Percentiles rank a stretch among this genome's conserved stretches.
Evolutionary conservation across 2,797 vertebrate genomes (phyloP).

Genomic region (Sorex maritimensis): DNA sequence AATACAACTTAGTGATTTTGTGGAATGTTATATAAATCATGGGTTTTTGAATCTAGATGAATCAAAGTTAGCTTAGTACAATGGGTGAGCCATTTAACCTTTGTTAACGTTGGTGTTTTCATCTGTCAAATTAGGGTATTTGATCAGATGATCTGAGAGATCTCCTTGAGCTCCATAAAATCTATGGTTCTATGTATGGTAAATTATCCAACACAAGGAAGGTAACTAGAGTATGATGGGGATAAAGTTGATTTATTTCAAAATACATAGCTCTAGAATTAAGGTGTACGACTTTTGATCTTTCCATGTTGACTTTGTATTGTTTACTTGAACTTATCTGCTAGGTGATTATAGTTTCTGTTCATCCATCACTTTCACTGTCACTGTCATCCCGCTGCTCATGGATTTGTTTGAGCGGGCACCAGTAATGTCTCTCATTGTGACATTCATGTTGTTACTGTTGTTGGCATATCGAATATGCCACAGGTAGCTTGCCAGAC

Average conservation of each 20-base stretch:
- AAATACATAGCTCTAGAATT: neutral
- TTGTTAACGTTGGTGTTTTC: constrained; percentile 34
- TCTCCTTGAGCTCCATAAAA: neutral
- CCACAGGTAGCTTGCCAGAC: too few relatives aligned
- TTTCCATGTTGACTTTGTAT: neutral
- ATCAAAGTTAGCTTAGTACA: constrained; percentile 7
- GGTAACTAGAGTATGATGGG: neutral
- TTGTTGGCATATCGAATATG: too few relatives aligned
- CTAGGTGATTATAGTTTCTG: neutral
- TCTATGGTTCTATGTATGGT: neutral
- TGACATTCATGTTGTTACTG: too few relatives aligned
- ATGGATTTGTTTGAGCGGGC: too few relatives aligned
- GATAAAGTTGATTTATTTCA: neutral
- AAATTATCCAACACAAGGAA: neutral
- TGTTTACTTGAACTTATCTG: neutral
- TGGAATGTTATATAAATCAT: constrained; percentile 14
- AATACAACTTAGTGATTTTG: constrained; percentile 47
- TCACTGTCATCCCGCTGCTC: too few relatives aligned
- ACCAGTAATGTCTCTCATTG: too few relatives aligned
- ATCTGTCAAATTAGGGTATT: constrained; percentile 44
- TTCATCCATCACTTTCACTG: neutral
- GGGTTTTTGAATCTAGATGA: constrained; percentile 63
- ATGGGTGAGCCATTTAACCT: constrained; percentile 65
- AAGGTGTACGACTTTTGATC: neutral
- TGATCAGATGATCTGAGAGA: constrained; percentile 32